Conservation (phyloP, 2,888 invertebrate genomes). For the Tromatobia lineatoria region DNA sequence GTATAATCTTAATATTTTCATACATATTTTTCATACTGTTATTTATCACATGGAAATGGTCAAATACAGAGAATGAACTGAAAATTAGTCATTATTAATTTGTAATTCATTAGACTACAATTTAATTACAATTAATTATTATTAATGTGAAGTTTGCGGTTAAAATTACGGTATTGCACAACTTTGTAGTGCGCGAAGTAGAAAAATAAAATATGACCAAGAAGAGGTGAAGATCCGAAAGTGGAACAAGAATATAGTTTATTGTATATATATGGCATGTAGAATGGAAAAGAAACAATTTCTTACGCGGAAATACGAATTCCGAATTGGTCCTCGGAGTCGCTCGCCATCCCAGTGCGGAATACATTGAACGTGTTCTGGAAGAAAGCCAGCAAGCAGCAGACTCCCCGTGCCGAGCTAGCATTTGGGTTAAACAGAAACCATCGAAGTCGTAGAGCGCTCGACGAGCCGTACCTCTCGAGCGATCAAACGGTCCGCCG, state of each 20-base stretch:
- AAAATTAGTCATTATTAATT: too few species aligned
- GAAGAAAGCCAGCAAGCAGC: constrained; percentile 75
- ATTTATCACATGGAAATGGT: too few species aligned
- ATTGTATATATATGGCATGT: constrained; percentile 17
- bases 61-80: too few species aligned
- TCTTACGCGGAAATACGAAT: constrained; percentile 67
- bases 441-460: constrained; percentile 49
- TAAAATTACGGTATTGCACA: neutral
- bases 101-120: too few species aligned
- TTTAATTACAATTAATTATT: too few species aligned
- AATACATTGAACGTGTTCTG: constrained; percentile 74
- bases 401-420: constrained; percentile 68
- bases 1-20: too few species aligned
- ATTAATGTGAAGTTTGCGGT: neutral
- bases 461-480: constrained; percentile 50
- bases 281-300: constrained; percentile 67
- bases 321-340: constrained; percentile 55
- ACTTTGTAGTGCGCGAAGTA: neutral
- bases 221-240: constrained; percentile 54
- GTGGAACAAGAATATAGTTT: constrained; percentile 52
- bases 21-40: too few species aligned
- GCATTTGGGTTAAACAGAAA: constrained; percentile 74
- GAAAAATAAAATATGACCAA: constrained; percentile 13
- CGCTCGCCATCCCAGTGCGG: constrained; percentile 51
- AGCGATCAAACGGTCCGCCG: constrained; percentile 67